Percentiles rank a stretch among this genome's conserved stretches.
Evolutionary conservation across 2,888 invertebrate genomes (phyloP).

Genomic region (Altica lythri): DNA sequence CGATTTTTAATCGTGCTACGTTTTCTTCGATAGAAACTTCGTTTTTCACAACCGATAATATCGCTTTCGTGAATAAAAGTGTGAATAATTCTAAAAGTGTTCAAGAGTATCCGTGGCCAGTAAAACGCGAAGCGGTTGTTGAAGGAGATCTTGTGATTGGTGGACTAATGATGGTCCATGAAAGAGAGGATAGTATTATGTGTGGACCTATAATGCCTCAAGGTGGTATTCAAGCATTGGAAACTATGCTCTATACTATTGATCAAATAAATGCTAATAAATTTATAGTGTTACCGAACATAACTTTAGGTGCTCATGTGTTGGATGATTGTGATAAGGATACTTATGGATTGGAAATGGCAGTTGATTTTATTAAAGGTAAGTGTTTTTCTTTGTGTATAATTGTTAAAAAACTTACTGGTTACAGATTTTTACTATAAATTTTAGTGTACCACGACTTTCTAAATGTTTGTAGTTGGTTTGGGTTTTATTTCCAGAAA

Average conservation of each 20-base stretch:
- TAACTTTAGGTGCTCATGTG: slow-evolving; percentile 84
- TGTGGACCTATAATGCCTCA: slow-evolving; percentile 96
- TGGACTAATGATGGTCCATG: slow-evolving; percentile 95
- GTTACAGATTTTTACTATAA: no score
- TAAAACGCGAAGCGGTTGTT: slow-evolving; percentile 82
- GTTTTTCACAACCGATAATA: neutral
- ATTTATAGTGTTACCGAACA: slow-evolving; percentile 73
- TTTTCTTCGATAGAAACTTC: neutral
- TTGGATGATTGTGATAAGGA: slow-evolving; percentile 95
- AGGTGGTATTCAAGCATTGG: slow-evolving; percentile 85
- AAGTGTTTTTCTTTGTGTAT: slow-evolving; percentile 53
- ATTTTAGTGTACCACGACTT: no score
- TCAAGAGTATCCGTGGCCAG: slow-evolving; percentile 67
- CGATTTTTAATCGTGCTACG: no score
- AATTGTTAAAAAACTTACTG: no score
- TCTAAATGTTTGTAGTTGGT: no score
- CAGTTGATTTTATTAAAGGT: slow-evolving; percentile 97
- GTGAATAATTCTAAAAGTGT: slow-evolving; percentile 3
- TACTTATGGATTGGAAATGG: slow-evolving; percentile 94
- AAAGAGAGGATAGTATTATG: slow-evolving; percentile 82
- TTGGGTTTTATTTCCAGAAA: no score
- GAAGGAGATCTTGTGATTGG: slow-evolving; percentile 89
- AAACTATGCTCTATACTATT: slow-evolving; percentile 90
- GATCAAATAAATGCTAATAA: slow-evolving; percentile 73
- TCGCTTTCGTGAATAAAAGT: slow-evolving; percentile 7